phyloP scores from a whole-genome alignment of 2,888 invertebrate genomes.

The Ochlodes sylvanus region DNA sequence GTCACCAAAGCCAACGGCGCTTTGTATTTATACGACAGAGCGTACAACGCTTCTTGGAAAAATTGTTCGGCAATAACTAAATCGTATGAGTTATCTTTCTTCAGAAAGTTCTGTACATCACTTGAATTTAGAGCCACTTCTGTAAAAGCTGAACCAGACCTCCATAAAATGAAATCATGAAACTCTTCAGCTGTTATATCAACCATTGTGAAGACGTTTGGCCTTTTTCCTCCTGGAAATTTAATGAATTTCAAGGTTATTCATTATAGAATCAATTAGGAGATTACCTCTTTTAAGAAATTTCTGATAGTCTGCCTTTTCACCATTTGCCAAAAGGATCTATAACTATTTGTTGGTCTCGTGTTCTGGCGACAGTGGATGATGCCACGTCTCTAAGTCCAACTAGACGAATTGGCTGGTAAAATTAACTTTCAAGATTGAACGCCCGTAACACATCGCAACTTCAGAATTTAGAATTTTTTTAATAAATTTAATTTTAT shows the following conservation, averaged over 20 bases:
- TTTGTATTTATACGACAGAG: constrained; percentile 72
- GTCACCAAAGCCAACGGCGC: constrained; percentile 68
- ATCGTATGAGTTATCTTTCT: constrained; percentile 67
- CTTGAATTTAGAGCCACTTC: constrained; percentile 64
- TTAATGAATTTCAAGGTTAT: not conserved
- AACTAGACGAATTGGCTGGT: no score
- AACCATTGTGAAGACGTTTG: constrained; percentile 70
- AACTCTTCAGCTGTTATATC: constrained; percentile 62
- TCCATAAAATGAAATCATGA: constrained; percentile 61
- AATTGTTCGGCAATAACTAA: constrained; percentile 77
- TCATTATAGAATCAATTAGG: no score
- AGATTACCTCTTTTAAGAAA: no score
- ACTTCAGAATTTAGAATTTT: no score
- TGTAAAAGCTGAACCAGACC: constrained; percentile 65
- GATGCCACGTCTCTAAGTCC: no score
- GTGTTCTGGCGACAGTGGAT: no score
- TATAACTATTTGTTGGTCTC: no score
- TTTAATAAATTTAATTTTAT: no score
- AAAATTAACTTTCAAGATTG: no score
- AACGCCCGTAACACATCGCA: no score
- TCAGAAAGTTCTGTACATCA: constrained; percentile 59
- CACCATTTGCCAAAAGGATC: no score
- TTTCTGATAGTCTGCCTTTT: no score
- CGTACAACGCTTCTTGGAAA: constrained; percentile 71
- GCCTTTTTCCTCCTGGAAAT: constrained; percentile 59